phyloP scores from a whole-genome alignment of 2,888 invertebrate genomes.

The Leptarthrus brevirostris region DNA sequence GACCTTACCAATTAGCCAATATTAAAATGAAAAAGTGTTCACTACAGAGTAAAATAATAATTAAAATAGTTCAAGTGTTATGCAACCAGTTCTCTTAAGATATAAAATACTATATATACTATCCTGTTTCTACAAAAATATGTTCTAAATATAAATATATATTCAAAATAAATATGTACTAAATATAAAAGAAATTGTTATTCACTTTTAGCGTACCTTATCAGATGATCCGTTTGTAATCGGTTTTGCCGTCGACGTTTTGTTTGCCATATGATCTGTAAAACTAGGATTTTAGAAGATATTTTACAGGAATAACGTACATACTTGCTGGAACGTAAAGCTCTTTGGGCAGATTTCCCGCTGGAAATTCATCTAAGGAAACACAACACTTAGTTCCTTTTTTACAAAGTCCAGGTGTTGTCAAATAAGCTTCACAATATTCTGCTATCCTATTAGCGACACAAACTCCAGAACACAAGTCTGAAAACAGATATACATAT shows the following conservation, averaged over 20 bases:
- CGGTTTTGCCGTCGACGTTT: conserved; percentile 65
- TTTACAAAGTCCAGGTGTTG: conserved; percentile 78
- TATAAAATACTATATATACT: too few relatives aligned
- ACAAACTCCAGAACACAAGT: conserved; percentile 82
- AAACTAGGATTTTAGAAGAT: conserved; percentile 57
- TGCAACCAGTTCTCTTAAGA: too few relatives aligned
- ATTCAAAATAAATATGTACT: too few relatives aligned
- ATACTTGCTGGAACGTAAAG: conserved; percentile 77
- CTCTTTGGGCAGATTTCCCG: conserved; percentile 75
- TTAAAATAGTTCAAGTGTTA: too few relatives aligned
- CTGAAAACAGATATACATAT: too few relatives aligned
- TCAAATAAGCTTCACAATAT: conserved; percentile 88
- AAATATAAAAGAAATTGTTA: too few relatives aligned
- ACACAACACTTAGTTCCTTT: conserved; percentile 85
- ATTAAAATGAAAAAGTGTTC: too few relatives aligned
- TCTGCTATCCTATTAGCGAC: conserved; percentile 83
- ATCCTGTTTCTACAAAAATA: too few relatives aligned
- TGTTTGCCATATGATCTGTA: conserved; percentile 63
- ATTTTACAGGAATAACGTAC: conserved; percentile 58
- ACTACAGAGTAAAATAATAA: too few relatives aligned
- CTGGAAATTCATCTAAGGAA: conserved; percentile 78
- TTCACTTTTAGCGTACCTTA: not conserved
- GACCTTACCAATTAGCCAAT: too few relatives aligned
- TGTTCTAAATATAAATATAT: too few relatives aligned
- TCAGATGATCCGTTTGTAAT: conserved; percentile 58